Conservation (phyloP, 2,113 vertebrate genomes). For the Serinus canaria region DNA sequence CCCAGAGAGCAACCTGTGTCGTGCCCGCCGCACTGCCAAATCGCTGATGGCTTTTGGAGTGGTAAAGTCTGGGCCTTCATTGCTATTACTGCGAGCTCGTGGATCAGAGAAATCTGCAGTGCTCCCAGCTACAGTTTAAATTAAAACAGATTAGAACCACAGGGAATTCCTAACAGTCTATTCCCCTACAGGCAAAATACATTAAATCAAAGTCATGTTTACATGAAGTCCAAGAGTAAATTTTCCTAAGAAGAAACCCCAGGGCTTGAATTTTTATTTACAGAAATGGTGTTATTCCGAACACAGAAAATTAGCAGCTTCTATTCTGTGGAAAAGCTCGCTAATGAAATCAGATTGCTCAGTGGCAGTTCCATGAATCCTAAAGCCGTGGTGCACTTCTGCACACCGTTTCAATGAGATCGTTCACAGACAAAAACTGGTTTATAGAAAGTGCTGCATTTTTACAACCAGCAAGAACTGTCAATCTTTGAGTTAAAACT, state of each 20-base stretch:
- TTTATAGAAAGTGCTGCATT: conserved; percentile 37
- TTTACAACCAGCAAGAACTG: conserved; percentile 42
- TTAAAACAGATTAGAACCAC: conserved; percentile 69
- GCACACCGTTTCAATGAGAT: conserved; percentile 6
- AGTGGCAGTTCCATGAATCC: neutral
- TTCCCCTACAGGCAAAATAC: conserved; percentile 63
- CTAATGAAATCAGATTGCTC: conserved; percentile 37
- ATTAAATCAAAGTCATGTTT: conserved; percentile 71
- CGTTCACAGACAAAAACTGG: neutral
- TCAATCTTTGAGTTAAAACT: conserved; percentile 31
- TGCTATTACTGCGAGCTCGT: conserved; percentile 62
- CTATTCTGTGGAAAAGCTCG: conserved; percentile 8
- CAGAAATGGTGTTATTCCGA: conserved; percentile 42
- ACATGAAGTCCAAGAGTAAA: conserved; percentile 65
- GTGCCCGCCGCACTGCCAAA: conserved; percentile 90
- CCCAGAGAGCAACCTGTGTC: conserved; percentile 92
- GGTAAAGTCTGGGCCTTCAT: conserved; percentile 73
- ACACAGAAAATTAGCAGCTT: conserved; percentile 48
- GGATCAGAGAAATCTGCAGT: conserved; percentile 76
- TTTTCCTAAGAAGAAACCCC: conserved; percentile 61
- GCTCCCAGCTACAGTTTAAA: conserved; percentile 80
- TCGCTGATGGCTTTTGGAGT: conserved; percentile 95
- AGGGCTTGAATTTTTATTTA: conserved; percentile 66
- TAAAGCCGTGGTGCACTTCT: neutral
- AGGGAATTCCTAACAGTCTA: conserved; percentile 67